These are phyloP conservation scores for Leucozona laternaria DNA, from an alignment of 2,888 invertebrate genomes.

Conservation along the genomic window DNA sequence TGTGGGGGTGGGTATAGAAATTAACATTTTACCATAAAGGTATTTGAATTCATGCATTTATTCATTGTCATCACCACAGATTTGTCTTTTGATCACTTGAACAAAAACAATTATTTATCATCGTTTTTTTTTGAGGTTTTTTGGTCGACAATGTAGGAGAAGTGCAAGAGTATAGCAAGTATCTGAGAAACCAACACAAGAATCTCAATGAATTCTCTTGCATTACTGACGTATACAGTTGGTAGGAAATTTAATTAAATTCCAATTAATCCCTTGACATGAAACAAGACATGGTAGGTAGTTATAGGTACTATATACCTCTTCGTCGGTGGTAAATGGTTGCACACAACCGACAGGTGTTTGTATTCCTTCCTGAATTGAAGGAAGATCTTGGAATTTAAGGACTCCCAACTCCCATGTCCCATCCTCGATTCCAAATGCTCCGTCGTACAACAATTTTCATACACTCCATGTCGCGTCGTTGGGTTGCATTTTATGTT, in stretches of 20 bases:
- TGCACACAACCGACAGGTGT: slow-evolving; percentile 32
- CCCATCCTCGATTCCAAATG: not conserved
- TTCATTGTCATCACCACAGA: slow-evolving; percentile 55
- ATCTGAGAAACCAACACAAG: not conserved
- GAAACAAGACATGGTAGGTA: slow-evolving; percentile 43
- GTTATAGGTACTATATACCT: too few relatives aligned
- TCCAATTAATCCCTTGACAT: slow-evolving; percentile 68
- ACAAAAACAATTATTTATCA: slow-evolving; percentile 35
- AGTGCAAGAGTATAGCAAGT: not conserved
- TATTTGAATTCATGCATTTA: slow-evolving; percentile 57
- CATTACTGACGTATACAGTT: slow-evolving; percentile 38
- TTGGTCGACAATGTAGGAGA: not conserved
- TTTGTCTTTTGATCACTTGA: slow-evolving; percentile 58
- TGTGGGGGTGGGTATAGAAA: slow-evolving; percentile 25
- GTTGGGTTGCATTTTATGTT: not conserved
- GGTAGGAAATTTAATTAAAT: slow-evolving; percentile 67
- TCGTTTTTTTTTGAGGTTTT: slow-evolving; percentile 8
- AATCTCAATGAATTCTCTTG: slow-evolving; percentile 3
- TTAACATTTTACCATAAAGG: slow-evolving; percentile 60
- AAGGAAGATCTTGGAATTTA: slow-evolving; percentile 34
- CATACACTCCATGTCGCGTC: not conserved
- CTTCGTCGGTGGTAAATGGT: slow-evolving; percentile 29
- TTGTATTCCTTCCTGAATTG: slow-evolving; percentile 22
- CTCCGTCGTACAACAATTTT: not conserved
- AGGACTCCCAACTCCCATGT: not conserved